These are phyloP conservation scores for Zaprionus lachaisei DNA, from an alignment of 1,140 invertebrate genomes.

Conservation along the genomic window DNA sequence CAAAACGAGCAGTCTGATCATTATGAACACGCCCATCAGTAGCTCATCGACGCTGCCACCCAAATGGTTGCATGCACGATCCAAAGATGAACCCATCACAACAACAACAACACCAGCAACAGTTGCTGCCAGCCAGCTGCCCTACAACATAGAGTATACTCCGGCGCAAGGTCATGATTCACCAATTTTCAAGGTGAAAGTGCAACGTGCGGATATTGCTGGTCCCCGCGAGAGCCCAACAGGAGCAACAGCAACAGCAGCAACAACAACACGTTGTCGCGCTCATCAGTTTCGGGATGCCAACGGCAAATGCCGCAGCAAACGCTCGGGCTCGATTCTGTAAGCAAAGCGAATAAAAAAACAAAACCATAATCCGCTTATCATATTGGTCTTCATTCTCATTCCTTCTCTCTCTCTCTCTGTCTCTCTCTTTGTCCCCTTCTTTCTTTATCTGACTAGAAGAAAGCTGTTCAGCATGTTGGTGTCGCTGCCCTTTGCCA, in stretches of 20 bases:
- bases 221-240: neutral
- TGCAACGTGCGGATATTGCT: conserved; percentile 55
- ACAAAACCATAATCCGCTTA: conserved; percentile 42
- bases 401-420: conserved; percentile 5
- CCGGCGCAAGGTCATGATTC: conserved; percentile 67
- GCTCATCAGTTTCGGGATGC: conserved; percentile 66
- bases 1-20: conserved; percentile 61
- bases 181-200: conserved; percentile 76
- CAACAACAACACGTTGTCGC: conserved; percentile 55
- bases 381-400: conserved; percentile 26
- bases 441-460: conserved; percentile 45
- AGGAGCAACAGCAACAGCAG: conserved; percentile 7
- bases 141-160: conserved; percentile 60
- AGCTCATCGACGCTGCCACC: conserved; percentile 35
- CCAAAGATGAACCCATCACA: conserved; percentile 56
- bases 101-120: conserved; percentile 12
- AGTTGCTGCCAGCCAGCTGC: conserved; percentile 7
- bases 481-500: conserved; percentile 63
- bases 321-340: conserved; percentile 71
- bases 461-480: conserved; percentile 75
- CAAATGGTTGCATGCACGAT: conserved; percentile 49
- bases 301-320: conserved; percentile 66
- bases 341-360: conserved; percentile 57
- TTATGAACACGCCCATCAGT: conserved; percentile 58
- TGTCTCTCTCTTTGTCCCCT: conserved; percentile 1